These are phyloP conservation scores for Telmatochromis sp. DNA, from an alignment of 2,113 vertebrate species.

Conservation along the genomic window DNA sequence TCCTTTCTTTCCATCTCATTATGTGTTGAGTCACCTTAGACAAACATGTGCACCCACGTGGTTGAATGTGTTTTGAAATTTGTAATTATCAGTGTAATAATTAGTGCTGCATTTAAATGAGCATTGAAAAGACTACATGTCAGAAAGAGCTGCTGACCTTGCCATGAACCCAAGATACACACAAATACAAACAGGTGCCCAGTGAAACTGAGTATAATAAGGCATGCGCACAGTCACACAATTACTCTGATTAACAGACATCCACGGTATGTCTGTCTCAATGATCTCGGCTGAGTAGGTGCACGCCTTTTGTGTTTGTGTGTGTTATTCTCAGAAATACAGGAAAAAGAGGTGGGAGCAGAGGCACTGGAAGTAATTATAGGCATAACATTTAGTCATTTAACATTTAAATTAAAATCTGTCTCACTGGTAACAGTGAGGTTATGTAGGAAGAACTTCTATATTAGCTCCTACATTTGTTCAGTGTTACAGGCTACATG, in stretches of 20 bases:
- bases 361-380: neutral
- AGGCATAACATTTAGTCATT: neutral
- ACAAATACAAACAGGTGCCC: neutral
- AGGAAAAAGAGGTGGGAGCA: neutral
- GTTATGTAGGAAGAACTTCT: neutral
- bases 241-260: constrained; percentile 31
- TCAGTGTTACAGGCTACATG: neutral
- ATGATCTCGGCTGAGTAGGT: neutral
- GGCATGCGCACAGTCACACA: neutral
- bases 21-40: constrained; percentile 31
- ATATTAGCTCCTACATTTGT: neutral
- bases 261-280: neutral
- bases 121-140: neutral
- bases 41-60: neutral
- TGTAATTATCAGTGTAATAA: constrained; percentile 50
- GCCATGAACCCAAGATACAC: neutral
- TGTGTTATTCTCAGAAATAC: neutral
- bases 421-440: neutral
- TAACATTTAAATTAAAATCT: neutral
- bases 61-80: neutral
- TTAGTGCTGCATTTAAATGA: constrained; percentile 44
- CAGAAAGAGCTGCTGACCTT: constrained; percentile 31
- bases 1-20: constrained; percentile 22
- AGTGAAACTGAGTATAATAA: neutral
- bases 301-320: neutral